Evolutionary conservation across 2,888 invertebrate species (phyloP), one percentile per base, ranked within the genome.

Genomic region (Apamea monoglypha): DNA sequence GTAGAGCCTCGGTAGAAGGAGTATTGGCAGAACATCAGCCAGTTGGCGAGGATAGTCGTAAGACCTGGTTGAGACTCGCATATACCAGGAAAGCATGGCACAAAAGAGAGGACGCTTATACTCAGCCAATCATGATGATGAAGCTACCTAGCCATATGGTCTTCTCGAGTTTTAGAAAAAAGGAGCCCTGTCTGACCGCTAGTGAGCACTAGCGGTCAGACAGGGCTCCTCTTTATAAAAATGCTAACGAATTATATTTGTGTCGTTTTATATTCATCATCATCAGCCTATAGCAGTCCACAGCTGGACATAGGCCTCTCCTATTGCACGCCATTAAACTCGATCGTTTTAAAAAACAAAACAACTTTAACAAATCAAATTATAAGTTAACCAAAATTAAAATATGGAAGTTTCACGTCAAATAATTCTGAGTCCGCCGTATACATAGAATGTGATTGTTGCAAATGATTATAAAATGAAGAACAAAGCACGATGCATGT

Each of bases 401-500:
- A 40, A 40, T 14, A 40, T 66, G 47, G 21, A 32, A 50, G 29
- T 29, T 25, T 14, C 14, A 50, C 21, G 21, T 50, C 47, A 14
- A 10, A 10, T 69, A 36, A 36, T 25, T 64, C 6, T 14, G 12
- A 5, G 25, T 53, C 36, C 2, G 1, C n/a, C 18, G 18, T 36
- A n/a, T n/a, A 53, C 10, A n/a, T 36, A 18, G 10, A n/a, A 50
- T 53, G 68, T 32, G 5, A 70, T 50, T 25, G 36, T 25, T 18
- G 70, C 16, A 56, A 56, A 36, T 70, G 6, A 53, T 70, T 36
- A 36, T 36, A 25, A 59, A 53, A 53, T 53, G 8, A 36, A 25
- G 25, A 71, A 71, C 2, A 16, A 16, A 59, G 1, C 71, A 71
- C 71, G 12, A 59, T 71, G 36, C 70, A 70, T 70, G 25, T 70